Conservation (phyloP, 2,888 invertebrate genomes). For the Synanthedon andrenaeformis region DNA sequence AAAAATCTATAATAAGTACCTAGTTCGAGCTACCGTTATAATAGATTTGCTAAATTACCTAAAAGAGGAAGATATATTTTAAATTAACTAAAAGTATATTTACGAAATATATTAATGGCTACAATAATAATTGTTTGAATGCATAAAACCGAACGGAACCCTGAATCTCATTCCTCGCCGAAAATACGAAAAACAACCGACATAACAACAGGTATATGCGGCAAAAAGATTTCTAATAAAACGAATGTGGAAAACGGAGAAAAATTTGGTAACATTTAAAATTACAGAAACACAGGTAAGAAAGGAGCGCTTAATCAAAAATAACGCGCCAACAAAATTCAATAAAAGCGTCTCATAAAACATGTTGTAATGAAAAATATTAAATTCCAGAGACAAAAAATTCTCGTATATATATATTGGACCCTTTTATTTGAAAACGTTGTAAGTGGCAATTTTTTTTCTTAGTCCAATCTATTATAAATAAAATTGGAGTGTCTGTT, state of each 20-base stretch:
- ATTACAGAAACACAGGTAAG: slow-evolving; percentile 23
- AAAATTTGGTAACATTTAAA: slow-evolving; percentile 22
- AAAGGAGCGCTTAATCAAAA: slow-evolving; percentile 43
- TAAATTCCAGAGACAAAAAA: slow-evolving; percentile 58
- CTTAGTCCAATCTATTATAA: no score
- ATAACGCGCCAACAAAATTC: slow-evolving; percentile 53
- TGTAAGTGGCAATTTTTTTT: background rate
- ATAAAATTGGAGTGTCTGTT: no score
- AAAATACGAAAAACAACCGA: background rate
- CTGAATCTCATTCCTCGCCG: no score
- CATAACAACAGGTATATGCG: background rate
- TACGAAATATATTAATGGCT: no score
- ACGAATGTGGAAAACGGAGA: slow-evolving; percentile 1
- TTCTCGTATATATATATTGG: slow-evolving; percentile 2
- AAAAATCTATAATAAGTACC: no score
- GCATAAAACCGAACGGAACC: no score
- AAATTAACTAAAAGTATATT: no score
- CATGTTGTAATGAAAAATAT: slow-evolving; percentile 58
- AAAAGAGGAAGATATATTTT: no score
- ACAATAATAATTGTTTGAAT: no score
- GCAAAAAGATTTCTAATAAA: background rate
- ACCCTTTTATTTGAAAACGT: background rate
- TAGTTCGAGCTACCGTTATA: no score
- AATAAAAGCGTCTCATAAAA: slow-evolving; percentile 54
- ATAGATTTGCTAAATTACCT: no score